Evolutionary conservation across 2,113 vertebrate species (phyloP).

Genomic region (Burhinus oedicnemus): DNA sequence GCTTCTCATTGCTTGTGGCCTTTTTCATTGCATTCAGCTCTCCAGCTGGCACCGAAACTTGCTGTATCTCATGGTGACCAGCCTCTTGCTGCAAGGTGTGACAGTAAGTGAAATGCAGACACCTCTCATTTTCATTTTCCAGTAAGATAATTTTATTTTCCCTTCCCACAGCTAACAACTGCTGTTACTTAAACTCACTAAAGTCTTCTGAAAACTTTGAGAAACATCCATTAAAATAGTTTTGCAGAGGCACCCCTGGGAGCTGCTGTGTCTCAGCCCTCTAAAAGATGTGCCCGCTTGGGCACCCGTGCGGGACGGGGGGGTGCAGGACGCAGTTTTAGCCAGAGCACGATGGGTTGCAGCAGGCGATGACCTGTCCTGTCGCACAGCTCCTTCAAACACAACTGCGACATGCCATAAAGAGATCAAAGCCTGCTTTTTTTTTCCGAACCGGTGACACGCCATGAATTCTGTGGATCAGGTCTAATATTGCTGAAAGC

Average conservation of each 20-base stretch:
- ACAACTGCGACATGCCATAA: rapidly evolving
- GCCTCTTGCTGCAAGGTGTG: slow-evolving; percentile 43
- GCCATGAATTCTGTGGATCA: background rate
- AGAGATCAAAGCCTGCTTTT: background rate
- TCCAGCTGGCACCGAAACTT: slow-evolving; percentile 23
- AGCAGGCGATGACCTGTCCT: background rate
- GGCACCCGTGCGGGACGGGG: rapidly evolving
- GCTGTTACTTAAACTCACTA: background rate
- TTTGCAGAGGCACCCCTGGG: background rate
- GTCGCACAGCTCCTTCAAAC: background rate
- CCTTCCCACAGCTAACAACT: slow-evolving; percentile 36
- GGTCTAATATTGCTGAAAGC: background rate
- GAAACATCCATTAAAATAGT: background rate
- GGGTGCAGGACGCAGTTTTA: background rate
- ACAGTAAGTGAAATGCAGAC: slow-evolving; percentile 26
- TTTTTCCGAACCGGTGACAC: rapidly evolving
- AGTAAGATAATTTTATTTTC: background rate
- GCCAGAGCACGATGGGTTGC: background rate
- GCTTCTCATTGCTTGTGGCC: background rate
- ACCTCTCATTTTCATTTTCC: slow-evolving; percentile 26
- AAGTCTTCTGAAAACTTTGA: slow-evolving; percentile 4
- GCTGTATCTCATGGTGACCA: slow-evolving; percentile 31
- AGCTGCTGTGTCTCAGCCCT: background rate
- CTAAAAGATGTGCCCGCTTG: background rate
- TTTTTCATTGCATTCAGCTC: background rate